Evolutionary conservation across 2,113 vertebrate species (phyloP), one percentile per base, ranked within the genome.

Genomic region (Myanophis thanlyinensis): DNA sequence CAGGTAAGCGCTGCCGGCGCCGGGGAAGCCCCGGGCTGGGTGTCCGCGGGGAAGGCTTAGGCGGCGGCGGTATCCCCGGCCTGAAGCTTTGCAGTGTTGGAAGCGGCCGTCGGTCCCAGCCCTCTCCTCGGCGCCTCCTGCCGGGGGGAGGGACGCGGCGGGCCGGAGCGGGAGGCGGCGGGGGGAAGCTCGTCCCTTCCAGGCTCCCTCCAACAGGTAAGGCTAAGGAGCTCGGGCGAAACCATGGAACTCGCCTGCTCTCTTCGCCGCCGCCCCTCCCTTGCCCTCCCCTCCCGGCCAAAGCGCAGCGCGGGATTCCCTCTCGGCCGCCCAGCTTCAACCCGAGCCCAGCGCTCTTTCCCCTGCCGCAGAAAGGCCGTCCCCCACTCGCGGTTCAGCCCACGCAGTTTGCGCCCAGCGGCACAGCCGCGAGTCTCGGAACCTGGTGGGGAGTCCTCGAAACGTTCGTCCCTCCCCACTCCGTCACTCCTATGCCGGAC

Each of bases 1-100:
- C 99, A 99, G 99, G 99, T 99, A 99, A 99, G 98, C 95, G 47
- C 23, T 13, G 25, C 25, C 46, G 92, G 91, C 91, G 3, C 47
- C 94, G 49, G 13, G 13, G 73, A 62, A 35, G 62, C n/a, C 30
- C 49, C 59, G 22, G 89, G 18, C 89, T 30, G 6, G 27, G 25
- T 5, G 88, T 15, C 25, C 10, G 87, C 30, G 52, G 51, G 40
- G 10, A 1, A 1, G 11, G 27, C 27, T 3, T 47, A 27, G 12
- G 47, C 59, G n/a, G 87, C 25, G 56, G 92, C 91, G 93, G 52
- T 12, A 22, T 27, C 12, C 46, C 40, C 20, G 84, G 84, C 84
- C 23, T 35, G 67, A 40, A 22, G 67, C n/a, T 40, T 20, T 80
- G 35, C 67, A 8, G 7, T 0, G 6, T 8, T 5, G 85, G 46